These are phyloP conservation scores for Tyto alba DNA, from an alignment of 2,113 vertebrate genomes.

Conservation along the genomic window DNA sequence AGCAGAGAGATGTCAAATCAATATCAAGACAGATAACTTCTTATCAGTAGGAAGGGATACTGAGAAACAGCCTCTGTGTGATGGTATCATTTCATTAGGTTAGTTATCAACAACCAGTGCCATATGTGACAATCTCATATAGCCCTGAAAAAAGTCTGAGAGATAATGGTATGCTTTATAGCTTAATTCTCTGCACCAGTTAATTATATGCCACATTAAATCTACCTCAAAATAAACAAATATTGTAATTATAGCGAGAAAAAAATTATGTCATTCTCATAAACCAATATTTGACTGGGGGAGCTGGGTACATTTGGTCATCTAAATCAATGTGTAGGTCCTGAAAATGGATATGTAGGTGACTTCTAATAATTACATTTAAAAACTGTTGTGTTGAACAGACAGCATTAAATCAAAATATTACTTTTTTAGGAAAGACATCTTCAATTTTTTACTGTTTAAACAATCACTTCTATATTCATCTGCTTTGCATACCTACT, in stretches of 20 bases:
- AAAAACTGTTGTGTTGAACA: not conserved
- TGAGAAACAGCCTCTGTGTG: constrained; percentile 39
- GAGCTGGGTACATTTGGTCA: not conserved
- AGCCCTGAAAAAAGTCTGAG: constrained; percentile 12
- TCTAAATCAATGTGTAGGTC: not conserved
- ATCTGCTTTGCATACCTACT: not conserved
- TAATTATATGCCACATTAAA: constrained; percentile 67
- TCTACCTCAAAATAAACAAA: constrained; percentile 66
- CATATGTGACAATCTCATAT: constrained; percentile 25
- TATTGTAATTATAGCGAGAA: constrained; percentile 5
- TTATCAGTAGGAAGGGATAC: constrained; percentile 66
- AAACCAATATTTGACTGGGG: not conserved
- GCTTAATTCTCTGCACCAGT: constrained; percentile 54
- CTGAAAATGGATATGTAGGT: not conserved
- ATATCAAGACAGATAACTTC: constrained; percentile 66
- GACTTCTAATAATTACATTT: not conserved
- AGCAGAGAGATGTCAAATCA: constrained; percentile 73
- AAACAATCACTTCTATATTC: not conserved
- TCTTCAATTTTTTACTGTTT: not conserved
- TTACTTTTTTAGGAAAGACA: not conserved
- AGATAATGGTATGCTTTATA: constrained; percentile 12
- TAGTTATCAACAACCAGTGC: constrained; percentile 58
- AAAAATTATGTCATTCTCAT: not conserved
- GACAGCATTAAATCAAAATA: not conserved
- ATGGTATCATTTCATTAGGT: constrained; percentile 68